Base-by-base conservation (phyloP, 2,113 vertebrate genomes). In the Phocoena phocoena region DNA sequence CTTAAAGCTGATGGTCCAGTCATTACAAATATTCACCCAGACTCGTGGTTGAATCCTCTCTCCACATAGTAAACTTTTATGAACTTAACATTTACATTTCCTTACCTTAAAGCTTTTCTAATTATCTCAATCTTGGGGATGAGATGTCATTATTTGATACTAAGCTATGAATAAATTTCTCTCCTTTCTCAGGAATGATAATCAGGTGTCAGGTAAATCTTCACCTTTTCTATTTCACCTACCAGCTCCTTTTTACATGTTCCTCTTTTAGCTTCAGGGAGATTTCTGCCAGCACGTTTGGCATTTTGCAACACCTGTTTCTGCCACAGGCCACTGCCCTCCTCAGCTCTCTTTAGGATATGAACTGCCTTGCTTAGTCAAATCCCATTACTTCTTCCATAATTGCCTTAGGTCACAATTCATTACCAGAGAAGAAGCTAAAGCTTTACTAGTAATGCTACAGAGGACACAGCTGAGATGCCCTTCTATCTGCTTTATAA, bases 131-230 rank as follows among this genome's bases (percentile, higher is more conserved):
- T 90, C 76, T 81, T 25, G 44, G 76, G 60, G 88, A 86, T 80
- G 71, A 86, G 79, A 96, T 86, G 85, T 88, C 55, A 93, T 91
- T 85, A 94, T 88, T 15, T 68, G 77, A 93, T 79, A 81, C 13
- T 8, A 85, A 91, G 20, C 44, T 67, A 73, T 44, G 53, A 93
- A 86, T 67, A 50, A 3, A 36, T 80, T 36, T 90, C 63, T 33
- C 25, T 96, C 7, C 31, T 90, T 88, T 83, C 71, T 77, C 31
- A 14, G 81, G 71, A 74, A 68, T 41, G 50, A 73, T 77, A 73
- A 77, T 44, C 68, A 70, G 15, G 21, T 65, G 17, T 88, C 85
- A 91, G 31, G 63, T 33, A 68, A 81, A 20, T 53, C 38, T 77
- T 96, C 33, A 47, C 85, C 62, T 93, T 65, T 88, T 67, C 53